Conservation (phyloP, 2,888 invertebrate genomes). For the Sphecodes monilicornis region DNA sequence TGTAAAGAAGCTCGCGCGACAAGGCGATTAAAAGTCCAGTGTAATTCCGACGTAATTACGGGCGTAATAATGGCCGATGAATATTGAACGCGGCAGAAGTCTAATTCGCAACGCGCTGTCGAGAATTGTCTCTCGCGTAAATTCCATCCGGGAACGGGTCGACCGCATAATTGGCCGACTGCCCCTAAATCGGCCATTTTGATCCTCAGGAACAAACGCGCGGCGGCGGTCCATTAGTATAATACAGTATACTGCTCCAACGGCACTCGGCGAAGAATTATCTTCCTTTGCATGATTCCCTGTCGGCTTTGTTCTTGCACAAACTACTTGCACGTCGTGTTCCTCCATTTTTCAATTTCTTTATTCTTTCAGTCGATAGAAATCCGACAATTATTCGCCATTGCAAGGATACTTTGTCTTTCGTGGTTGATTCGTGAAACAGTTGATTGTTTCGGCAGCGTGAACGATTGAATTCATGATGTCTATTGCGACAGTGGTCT, state of each 20-base stretch:
- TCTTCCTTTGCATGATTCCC: conserved; percentile 21
- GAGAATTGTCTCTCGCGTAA: conserved; percentile 10
- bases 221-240: neutral
- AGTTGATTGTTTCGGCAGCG: neutral
- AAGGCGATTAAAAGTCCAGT: neutral
- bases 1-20: neutral
- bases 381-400: neutral
- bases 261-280: neutral
- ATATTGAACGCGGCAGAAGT: conserved; percentile 23
- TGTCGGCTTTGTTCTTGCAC: conserved; percentile 4
- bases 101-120: neutral
- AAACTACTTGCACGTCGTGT: neutral
- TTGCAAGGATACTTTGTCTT: too few relatives aligned
- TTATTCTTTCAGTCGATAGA: neutral
- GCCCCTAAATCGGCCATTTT: neutral
- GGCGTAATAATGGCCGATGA: conserved; percentile 17
- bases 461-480: neutral
- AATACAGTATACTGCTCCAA: neutral
- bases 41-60: neutral
- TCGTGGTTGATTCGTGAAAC: neutral
- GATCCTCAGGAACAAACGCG: neutral
- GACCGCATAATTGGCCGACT: conserved; percentile 28
- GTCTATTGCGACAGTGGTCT: neutral
- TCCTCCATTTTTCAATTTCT: neutral
- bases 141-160: conserved; percentile 43